These are phyloP conservation scores for Eustalomyia histrio DNA, from an alignment of 2,888 invertebrate species.

Conservation along the genomic window DNA sequence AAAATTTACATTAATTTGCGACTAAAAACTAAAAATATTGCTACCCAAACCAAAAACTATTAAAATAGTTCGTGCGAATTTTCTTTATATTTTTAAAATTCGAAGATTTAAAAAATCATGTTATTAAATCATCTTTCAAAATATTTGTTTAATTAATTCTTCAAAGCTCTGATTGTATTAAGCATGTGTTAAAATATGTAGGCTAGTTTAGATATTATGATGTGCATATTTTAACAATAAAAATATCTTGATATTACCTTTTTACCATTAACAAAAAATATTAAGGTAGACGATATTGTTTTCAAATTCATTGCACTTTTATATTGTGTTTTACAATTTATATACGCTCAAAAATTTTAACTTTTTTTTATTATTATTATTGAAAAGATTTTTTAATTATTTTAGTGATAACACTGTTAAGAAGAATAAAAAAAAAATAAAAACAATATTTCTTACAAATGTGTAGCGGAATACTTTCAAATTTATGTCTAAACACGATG, in stretches of 20 bases:
- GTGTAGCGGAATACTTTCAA: not conserved
- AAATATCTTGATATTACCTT: slow-evolving; percentile 69
- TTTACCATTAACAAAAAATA: slow-evolving; percentile 77
- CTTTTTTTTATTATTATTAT: slow-evolving; percentile 6
- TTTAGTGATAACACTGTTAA: not conserved
- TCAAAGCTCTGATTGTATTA: too few species aligned
- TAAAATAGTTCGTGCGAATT: too few species aligned
- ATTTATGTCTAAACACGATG: slow-evolving; percentile 14
- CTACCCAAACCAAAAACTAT: too few species aligned
- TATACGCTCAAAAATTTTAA: not conserved
- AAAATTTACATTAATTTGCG: too few species aligned
- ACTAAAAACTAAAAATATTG: too few species aligned
- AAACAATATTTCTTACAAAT: not conserved
- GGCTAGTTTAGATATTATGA: too few species aligned
- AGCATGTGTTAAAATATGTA: too few species aligned
- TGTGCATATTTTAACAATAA: too few species aligned
- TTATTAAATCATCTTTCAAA: too few species aligned
- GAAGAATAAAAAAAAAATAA: not conserved
- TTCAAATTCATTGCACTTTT: slow-evolving; percentile 25
- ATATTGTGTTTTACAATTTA: slow-evolving; percentile 30
- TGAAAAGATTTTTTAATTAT: not conserved
- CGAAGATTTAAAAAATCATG: too few species aligned
- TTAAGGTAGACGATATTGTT: slow-evolving; percentile 67
- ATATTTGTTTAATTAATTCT: too few species aligned
- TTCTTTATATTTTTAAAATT: too few species aligned